Conservation (phyloP, 2,888 invertebrate genomes). For the Pheosia gnoma region DNA sequence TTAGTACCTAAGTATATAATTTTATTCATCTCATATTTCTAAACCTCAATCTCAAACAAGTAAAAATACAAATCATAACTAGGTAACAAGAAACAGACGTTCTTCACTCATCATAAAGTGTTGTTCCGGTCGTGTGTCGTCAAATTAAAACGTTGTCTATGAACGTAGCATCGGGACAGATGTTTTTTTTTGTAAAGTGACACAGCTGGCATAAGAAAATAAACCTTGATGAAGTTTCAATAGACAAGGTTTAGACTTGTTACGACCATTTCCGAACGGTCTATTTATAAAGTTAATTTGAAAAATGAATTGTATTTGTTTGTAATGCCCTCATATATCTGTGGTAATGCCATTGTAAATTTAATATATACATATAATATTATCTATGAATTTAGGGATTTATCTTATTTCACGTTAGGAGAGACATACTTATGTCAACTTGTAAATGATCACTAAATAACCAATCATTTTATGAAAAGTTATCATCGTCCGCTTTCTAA, state of each 20-base stretch:
- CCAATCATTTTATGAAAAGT: background rate
- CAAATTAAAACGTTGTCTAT: slow-evolving; percentile 28
- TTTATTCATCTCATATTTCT: too few species aligned
- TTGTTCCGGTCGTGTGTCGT: slow-evolving; percentile 28
- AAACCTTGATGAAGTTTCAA: background rate
- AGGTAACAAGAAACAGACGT: background rate
- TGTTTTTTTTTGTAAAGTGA: slow-evolving; percentile 15
- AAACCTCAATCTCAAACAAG: too few species aligned
- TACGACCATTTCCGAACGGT: background rate
- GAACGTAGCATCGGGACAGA: slow-evolving; percentile 22
- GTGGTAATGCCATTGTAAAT: too few species aligned
- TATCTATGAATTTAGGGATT: too few species aligned
- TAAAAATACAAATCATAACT: background rate
- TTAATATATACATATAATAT: too few species aligned
- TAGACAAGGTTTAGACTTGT: background rate
- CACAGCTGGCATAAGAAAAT: slow-evolving; percentile 1
- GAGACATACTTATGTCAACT: too few species aligned
- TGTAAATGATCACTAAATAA: too few species aligned
- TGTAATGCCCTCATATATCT: too few species aligned
- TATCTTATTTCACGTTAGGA: too few species aligned
- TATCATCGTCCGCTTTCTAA: background rate
- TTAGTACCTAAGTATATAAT: too few species aligned
- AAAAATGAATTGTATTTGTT: too few species aligned
- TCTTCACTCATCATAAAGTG: background rate
- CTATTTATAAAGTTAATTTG: background rate